Evolutionary conservation across 2,113 vertebrate genomes (phyloP).

Genomic region (Prunella himalayana): DNA sequence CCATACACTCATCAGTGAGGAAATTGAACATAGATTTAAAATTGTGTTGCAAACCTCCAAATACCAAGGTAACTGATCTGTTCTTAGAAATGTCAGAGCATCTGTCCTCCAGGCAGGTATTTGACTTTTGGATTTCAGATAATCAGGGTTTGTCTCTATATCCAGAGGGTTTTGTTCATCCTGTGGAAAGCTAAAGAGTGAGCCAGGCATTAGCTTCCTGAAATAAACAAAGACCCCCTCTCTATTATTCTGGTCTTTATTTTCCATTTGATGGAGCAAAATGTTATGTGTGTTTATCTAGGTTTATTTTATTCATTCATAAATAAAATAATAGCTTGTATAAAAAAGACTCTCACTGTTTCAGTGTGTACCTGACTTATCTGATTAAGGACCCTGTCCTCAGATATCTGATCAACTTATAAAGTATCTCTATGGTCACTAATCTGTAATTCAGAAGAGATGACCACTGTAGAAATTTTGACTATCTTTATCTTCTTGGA

Average conservation of each 20-base stretch:
- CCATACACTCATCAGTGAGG: fast-evolving
- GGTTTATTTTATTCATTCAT: background rate
- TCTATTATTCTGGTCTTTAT: background rate
- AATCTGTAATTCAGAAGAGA: background rate
- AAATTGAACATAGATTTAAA: background rate
- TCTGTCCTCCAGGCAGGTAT: background rate
- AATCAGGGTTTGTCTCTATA: background rate
- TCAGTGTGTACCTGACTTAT: background rate
- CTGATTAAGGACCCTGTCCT: background rate
- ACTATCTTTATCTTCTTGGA: background rate
- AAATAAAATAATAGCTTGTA: background rate
- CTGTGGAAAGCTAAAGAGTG: background rate
- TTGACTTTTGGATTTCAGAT: background rate
- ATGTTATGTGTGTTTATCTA: background rate
- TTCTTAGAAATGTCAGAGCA: background rate
- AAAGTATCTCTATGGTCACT: background rate
- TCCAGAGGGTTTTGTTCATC: background rate
- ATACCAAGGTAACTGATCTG: background rate
- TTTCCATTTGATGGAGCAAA: background rate
- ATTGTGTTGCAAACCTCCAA: background rate
- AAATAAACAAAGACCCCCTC: background rate
- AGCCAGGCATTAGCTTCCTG: background rate
- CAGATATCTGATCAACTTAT: background rate
- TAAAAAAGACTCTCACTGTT: background rate
- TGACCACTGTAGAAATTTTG: background rate